Percentiles rank a stretch among this genome's conserved stretches.
Evolutionary conservation across 2,888 invertebrate species (phyloP).

Genomic region (Cyclophora punctaria): DNA sequence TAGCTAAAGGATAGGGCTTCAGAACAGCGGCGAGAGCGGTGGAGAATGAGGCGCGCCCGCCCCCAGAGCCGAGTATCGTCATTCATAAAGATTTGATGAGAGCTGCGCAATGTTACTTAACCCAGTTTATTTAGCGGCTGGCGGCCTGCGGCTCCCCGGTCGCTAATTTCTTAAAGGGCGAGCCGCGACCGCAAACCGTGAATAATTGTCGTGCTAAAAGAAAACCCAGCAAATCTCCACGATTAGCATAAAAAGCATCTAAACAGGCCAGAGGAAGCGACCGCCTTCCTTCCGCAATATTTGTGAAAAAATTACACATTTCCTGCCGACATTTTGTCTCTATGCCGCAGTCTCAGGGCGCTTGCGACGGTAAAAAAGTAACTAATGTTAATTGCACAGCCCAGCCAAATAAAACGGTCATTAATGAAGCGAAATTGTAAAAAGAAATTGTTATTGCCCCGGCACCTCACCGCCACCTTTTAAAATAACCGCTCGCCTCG

Average conservation of each 20-base stretch:
- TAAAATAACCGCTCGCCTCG: constrained; percentile 14
- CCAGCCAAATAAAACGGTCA: constrained; percentile 55
- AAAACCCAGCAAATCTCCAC: constrained; percentile 63
- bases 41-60: constrained; percentile 11
- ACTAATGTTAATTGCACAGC: constrained; percentile 62
- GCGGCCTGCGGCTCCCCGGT: constrained; percentile 9
- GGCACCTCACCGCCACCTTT: constrained; percentile 26
- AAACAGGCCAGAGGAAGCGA: constrained; percentile 65
- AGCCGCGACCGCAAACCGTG: constrained; percentile 41
- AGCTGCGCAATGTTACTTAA: constrained; percentile 23
- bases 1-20: no score
- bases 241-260: constrained; percentile 74
- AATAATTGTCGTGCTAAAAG: constrained; percentile 67
- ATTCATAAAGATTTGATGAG: constrained; percentile 23
- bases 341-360: constrained; percentile 37
- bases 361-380: constrained; percentile 47
- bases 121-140: constrained; percentile 22
- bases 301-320: constrained; percentile 70
- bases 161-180: constrained; percentile 56
- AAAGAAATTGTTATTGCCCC: constrained; percentile 46
- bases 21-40: not conserved
- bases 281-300: constrained; percentile 71
- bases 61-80: constrained; percentile 12
- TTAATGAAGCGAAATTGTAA: constrained; percentile 54
- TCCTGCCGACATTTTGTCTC: constrained; percentile 66